phyloP scores from a whole-genome alignment of 1,140 invertebrate genomes.

The Euglossa dilemma region DNA sequence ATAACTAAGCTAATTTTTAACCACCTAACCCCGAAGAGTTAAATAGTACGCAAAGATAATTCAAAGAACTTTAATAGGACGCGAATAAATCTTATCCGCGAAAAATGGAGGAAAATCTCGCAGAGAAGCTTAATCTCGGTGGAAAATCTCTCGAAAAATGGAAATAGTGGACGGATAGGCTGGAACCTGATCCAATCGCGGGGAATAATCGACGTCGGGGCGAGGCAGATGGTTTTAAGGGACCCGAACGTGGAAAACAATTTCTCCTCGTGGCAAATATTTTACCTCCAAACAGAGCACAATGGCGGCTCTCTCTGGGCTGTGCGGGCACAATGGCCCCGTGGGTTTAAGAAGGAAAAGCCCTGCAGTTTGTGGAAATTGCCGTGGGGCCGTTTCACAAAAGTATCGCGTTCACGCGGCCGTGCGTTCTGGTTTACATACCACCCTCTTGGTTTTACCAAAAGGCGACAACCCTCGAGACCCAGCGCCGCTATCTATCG shows the following conservation, averaged over 20 bases:
- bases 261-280: conserved; percentile 53
- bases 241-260: conserved; percentile 38
- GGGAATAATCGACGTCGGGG: conserved; percentile 14
- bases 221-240: conserved; percentile 45
- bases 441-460: not conserved
- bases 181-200: conserved; percentile 33
- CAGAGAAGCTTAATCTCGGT: too few relatives aligned
- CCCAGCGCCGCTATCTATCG: not conserved
- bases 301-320: conserved; percentile 12
- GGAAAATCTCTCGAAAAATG: conserved; percentile 18
- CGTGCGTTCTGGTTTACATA: conserved; percentile 27
- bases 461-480: conserved; percentile 20
- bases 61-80: too few relatives aligned
- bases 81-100: too few relatives aligned
- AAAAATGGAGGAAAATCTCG: too few relatives aligned
- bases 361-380: conserved; percentile 23
- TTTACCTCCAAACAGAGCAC: conserved; percentile 44
- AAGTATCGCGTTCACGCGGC: conserved; percentile 42
- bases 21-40: too few relatives aligned
- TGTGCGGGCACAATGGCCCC: conserved; percentile 4
- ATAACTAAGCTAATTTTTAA: too few relatives aligned
- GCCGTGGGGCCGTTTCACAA: not conserved
- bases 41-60: too few relatives aligned
- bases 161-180: not conserved
- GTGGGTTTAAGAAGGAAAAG: conserved; percentile 11